A percentile compares a stretch with the other conserved stretches of the same genome.
Evolutionary conservation across 2,888 invertebrate species (phyloP).

Genomic region (Proisotoma minuta): DNA sequence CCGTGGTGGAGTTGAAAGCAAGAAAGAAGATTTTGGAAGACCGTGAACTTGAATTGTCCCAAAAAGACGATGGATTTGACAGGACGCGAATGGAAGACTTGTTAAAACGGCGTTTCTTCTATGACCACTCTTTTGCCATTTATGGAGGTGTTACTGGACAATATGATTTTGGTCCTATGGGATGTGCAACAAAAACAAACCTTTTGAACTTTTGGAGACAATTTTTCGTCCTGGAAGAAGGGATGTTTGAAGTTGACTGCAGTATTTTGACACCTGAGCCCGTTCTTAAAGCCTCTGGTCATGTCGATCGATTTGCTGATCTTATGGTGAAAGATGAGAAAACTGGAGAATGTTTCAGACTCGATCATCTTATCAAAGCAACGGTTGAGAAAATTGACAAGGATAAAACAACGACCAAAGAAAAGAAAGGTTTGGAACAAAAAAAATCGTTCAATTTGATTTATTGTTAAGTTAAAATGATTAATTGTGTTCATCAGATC

Average conservation of each 20-base stretch:
- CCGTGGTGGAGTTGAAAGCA: constrained; percentile 85
- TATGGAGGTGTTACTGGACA: constrained; percentile 90
- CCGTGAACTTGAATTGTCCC: constrained; percentile 78
- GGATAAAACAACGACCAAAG: constrained; percentile 74
- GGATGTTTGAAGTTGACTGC: constrained; percentile 98
- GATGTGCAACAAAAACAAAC: constrained; percentile 95
- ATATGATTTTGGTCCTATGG: constrained; percentile 99
- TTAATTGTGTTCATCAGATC: constrained; percentile 22
- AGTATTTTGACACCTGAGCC: constrained; percentile 95
- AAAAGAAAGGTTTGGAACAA: constrained; percentile 52
- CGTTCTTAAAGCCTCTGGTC: constrained; percentile 95
- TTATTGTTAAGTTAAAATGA: constrained; percentile 9
- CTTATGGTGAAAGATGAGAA: constrained; percentile 97
- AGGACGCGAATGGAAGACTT: constrained; percentile 93
- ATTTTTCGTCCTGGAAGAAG: constrained; percentile 93
- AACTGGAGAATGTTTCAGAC: constrained; percentile 93
- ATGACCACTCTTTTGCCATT: constrained; percentile 97
- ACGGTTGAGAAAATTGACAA: constrained; percentile 77
- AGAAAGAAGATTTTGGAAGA: constrained; percentile 89
- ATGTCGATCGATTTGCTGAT: constrained; percentile 98
- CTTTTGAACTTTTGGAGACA: constrained; percentile 89
- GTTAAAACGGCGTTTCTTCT: constrained; percentile 92
- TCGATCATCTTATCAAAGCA: constrained; percentile 96
- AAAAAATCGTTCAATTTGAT: neutral
- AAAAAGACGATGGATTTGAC: constrained; percentile 70